phyloP scores from a whole-genome alignment of 2,797 vertebrate species.

The Anniella stebbinsi region DNA sequence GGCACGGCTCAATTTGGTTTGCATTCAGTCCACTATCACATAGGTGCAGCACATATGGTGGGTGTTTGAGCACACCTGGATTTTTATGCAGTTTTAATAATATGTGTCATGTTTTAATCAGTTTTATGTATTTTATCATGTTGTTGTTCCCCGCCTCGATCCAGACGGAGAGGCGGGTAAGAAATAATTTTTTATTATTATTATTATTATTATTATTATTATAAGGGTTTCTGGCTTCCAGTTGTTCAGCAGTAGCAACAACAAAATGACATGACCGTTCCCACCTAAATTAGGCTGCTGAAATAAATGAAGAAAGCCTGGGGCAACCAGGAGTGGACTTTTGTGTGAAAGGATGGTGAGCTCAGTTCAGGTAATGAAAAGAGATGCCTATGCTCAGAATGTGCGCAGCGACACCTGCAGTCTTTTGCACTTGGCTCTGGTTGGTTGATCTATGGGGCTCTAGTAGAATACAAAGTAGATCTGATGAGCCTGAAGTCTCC shows the following conservation, averaged over 20 bases:
- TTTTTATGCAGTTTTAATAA: too few species aligned
- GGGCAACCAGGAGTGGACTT: not conserved
- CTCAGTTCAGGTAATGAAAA: not conserved
- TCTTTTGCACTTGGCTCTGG: not conserved
- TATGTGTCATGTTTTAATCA: too few species aligned
- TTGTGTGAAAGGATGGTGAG: not conserved
- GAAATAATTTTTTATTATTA: too few species aligned
- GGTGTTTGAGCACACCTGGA: not conserved
- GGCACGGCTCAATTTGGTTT: not conserved
- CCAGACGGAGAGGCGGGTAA: too few species aligned
- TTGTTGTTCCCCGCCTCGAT: too few species aligned
- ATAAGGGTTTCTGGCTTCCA: too few species aligned
- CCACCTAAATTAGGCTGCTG: not conserved
- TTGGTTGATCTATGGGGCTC: not conserved
- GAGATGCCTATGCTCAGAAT: not conserved
- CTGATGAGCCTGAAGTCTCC: not conserved
- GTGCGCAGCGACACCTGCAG: not conserved
- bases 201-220: too few species aligned
- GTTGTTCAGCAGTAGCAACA: not conserved
- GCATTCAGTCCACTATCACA: not conserved
- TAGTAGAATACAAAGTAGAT: not conserved
- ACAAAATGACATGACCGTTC: not conserved
- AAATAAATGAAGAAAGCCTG: not conserved
- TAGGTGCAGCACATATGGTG: not conserved
- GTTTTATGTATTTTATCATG: too few species aligned